Base-by-base conservation (phyloP, 2,888 invertebrate genomes). In the Falcaria lacertinaria region DNA sequence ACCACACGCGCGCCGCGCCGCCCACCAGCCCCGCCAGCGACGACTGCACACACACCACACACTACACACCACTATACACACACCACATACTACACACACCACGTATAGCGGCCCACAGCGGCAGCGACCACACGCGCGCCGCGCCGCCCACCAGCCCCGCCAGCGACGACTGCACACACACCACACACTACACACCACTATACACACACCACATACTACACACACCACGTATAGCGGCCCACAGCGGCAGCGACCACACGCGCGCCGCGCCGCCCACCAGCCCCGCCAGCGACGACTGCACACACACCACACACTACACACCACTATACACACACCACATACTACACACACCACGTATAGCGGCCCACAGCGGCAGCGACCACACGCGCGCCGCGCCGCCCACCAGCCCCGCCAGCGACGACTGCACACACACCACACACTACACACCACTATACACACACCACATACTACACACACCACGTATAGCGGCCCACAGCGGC, bases 291-390 rank as follows among this genome's bases (percentile, higher is more conserved):
- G 92, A 83, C 0, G 91, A 91, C 32, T 92, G 67, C 7, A 92
- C 91, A 17, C 91, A 40, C 15, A 42, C 34, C n/a, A n/a, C n/a
- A n/a, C n/a, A n/a, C n/a, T n/a, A n/a, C n/a, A n/a, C n/a, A n/a
- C n/a, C n/a, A n/a, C n/a, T n/a, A n/a, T n/a, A n/a, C n/a, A n/a
- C n/a, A n/a, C n/a, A n/a, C n/a, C n/a, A n/a, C n/a, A n/a, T n/a
- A n/a, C n/a, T n/a, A n/a, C n/a, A n/a, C n/a, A n/a, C n/a, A n/a
- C n/a, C n/a, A n/a, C 95, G 94, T 39, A 97, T 81, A 41, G 94
- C 92, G 16, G 95, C 92, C 98, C 98, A 98, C 42, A 97, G 82
- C 1, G 97, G 94, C 43, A 98, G 84, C 94, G 28, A 94, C 92
- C 34, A 96, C 85, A 35, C 95, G 91, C n/a, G n/a, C 49, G 92